These are phyloP conservation scores for Oryzias celebensis DNA, from an alignment of 2,113 vertebrate species.

Conservation along the genomic window DNA sequence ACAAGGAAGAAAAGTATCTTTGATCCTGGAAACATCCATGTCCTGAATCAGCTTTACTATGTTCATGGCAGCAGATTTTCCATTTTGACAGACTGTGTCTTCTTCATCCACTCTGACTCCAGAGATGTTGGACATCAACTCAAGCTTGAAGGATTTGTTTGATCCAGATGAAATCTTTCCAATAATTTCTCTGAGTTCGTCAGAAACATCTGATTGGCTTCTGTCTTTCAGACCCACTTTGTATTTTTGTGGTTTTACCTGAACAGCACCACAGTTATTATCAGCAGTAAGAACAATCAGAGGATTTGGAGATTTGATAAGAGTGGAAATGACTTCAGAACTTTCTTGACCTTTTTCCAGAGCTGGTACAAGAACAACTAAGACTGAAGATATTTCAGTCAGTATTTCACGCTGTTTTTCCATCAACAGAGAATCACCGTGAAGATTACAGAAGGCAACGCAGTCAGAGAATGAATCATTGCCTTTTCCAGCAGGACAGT, in stretches of 20 bases:
- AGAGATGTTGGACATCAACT: slow-evolving; percentile 41
- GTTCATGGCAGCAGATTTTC: slow-evolving; percentile 40
- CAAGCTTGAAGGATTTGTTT: slow-evolving; percentile 31
- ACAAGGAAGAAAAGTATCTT: slow-evolving; percentile 44
- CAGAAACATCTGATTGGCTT: slow-evolving; percentile 63
- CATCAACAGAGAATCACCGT: slow-evolving; percentile 63
- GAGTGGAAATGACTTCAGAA: background rate
- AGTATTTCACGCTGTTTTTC: slow-evolving; percentile 62
- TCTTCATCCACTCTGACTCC: slow-evolving; percentile 68
- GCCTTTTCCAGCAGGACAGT: slow-evolving; percentile 65
- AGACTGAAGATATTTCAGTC: slow-evolving; percentile 62
- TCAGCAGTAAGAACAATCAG: slow-evolving; percentile 66
- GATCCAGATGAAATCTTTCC: slow-evolving; percentile 38
- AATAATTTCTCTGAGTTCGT: slow-evolving; percentile 54
- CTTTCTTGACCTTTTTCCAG: slow-evolving; percentile 27
- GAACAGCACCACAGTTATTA: background rate
- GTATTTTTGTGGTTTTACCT: slow-evolving; percentile 27
- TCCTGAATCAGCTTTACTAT: slow-evolving; percentile 42
- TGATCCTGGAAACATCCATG: slow-evolving; percentile 58
- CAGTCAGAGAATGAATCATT: slow-evolving; percentile 65
- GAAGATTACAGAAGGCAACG: slow-evolving; percentile 74
- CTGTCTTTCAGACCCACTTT: slow-evolving; percentile 63
- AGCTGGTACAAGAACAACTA: slow-evolving; percentile 60
- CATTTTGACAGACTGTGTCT: slow-evolving; percentile 26
- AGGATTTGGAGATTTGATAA: slow-evolving; percentile 53